phyloP scores from a whole-genome alignment of 1,140 invertebrate genomes.

The Procambarus clarkii region DNA sequence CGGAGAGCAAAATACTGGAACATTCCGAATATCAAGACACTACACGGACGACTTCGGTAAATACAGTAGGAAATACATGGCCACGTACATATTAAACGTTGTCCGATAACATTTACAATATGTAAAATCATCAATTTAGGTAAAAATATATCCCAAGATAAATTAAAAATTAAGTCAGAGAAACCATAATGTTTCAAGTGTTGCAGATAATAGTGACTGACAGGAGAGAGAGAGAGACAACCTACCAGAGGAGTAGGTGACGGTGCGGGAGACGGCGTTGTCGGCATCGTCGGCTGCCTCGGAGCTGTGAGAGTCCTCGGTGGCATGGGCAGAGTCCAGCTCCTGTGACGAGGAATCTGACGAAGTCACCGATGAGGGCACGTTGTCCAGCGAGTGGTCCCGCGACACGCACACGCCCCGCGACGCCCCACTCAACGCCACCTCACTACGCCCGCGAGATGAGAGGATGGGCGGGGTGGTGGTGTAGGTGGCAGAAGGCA shows the following conservation, averaged over 20 bases:
- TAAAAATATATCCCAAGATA: too few relatives aligned
- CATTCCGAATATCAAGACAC: too few relatives aligned
- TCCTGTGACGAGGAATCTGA: slow-evolving; percentile 62
- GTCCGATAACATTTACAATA: neutral
- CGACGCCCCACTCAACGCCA: slow-evolving; percentile 4
- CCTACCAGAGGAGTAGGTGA: slow-evolving; percentile 48
- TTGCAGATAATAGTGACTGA: too few relatives aligned
- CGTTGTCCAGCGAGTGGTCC: slow-evolving; percentile 52
- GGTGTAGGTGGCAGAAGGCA: slow-evolving; percentile 17
- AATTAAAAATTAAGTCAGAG: too few relatives aligned
- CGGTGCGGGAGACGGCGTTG: neutral
- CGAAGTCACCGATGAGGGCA: slow-evolving; percentile 55
- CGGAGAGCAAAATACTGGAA: too few relatives aligned
- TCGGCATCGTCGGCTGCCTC: slow-evolving; percentile 49
- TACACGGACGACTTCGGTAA: too few relatives aligned
- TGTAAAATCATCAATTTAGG: too few relatives aligned
- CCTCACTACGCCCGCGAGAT: neutral
- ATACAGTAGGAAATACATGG: too few relatives aligned
- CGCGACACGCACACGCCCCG: slow-evolving; percentile 38
- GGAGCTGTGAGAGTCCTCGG: slow-evolving; percentile 60
- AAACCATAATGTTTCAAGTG: too few relatives aligned
- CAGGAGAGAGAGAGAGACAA: neutral
- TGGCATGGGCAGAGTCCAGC: slow-evolving; percentile 57
- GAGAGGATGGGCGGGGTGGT: neutral
- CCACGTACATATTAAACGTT: too few relatives aligned